A percentile compares a stretch with the other conserved stretches of the same genome.
Evolutionary conservation across 1,140 invertebrate genomes (phyloP).

Genomic region (Musca domestica): DNA sequence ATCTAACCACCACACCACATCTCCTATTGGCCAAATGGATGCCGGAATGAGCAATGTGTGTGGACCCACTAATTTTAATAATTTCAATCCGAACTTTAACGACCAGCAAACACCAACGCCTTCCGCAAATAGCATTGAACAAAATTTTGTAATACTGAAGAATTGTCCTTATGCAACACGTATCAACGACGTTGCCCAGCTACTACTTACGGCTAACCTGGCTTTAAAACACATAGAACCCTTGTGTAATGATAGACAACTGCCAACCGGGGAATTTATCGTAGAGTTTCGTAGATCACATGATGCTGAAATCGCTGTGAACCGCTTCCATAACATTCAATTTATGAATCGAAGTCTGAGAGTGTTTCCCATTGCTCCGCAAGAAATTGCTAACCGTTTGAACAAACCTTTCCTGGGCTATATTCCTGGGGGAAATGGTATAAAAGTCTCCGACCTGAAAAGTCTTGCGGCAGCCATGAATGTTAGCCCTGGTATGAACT

Average conservation of each 20-base stretch:
- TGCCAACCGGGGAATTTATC: conserved; percentile 78
- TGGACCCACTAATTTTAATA: conserved; percentile 16
- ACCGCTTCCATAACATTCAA: conserved; percentile 64
- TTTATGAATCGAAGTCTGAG: conserved; percentile 66
- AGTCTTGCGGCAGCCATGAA: background rate
- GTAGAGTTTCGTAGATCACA: conserved; percentile 73
- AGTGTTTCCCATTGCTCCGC: conserved; percentile 65
- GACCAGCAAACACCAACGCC: conserved; percentile 15
- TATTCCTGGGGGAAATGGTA: conserved; percentile 35
- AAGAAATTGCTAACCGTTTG: conserved; percentile 58
- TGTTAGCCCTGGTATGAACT: background rate
- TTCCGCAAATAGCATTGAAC: conserved; percentile 29
- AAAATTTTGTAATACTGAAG: conserved; percentile 67
- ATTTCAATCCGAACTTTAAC: conserved; percentile 13
- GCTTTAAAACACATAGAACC: conserved; percentile 76
- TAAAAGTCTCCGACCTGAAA: background rate
- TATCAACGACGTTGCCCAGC: conserved; percentile 76
- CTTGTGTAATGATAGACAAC: conserved; percentile 65
- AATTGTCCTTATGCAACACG: conserved; percentile 72
- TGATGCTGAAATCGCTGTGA: conserved; percentile 68
- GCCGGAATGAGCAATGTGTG: background rate
- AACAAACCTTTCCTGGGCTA: conserved; percentile 48
- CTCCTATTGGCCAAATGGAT: background rate
- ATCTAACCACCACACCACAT: background rate
- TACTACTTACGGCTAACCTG: conserved; percentile 74